phyloP scores from a whole-genome alignment of 2,113 vertebrate species.

The cat (Felis catus) region DNA sequence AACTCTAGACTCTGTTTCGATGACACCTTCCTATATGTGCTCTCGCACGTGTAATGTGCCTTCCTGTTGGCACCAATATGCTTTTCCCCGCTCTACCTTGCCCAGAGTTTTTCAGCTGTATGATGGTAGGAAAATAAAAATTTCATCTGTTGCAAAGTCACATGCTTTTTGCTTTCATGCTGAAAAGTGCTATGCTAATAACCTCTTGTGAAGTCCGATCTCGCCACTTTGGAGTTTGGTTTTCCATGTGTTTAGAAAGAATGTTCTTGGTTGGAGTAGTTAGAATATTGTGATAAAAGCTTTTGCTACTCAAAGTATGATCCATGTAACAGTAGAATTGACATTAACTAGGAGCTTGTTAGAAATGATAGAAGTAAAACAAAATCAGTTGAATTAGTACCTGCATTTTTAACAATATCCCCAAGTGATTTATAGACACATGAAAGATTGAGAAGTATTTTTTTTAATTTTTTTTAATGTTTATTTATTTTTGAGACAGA shows the following conservation, averaged over 20 bases:
- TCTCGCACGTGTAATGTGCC: background rate
- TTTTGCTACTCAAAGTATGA: background rate
- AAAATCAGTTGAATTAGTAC: background rate
- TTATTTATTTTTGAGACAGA: no score
- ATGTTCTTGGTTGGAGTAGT: background rate
- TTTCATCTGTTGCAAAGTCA: background rate
- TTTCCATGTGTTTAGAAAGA: background rate
- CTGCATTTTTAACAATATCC: background rate
- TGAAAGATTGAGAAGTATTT: background rate
- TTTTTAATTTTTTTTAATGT: no score
- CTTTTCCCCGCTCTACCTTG: rapidly evolving
- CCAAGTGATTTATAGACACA: background rate
- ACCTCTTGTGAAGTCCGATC: background rate
- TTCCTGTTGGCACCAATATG: background rate
- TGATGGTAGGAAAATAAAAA: background rate
- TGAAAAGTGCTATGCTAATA: background rate
- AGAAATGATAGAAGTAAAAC: background rate
- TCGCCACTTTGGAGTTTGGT: background rate
- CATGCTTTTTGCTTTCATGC: background rate
- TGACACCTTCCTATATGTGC: background rate
- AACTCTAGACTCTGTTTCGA: background rate
- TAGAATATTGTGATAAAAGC: background rate
- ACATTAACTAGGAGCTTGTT: background rate
- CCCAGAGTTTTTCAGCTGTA: background rate
- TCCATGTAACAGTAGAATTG: background rate